These are phyloP conservation scores for Triplophysa rosa DNA, from an alignment of 2,113 vertebrate genomes.

Conservation along the genomic window DNA sequence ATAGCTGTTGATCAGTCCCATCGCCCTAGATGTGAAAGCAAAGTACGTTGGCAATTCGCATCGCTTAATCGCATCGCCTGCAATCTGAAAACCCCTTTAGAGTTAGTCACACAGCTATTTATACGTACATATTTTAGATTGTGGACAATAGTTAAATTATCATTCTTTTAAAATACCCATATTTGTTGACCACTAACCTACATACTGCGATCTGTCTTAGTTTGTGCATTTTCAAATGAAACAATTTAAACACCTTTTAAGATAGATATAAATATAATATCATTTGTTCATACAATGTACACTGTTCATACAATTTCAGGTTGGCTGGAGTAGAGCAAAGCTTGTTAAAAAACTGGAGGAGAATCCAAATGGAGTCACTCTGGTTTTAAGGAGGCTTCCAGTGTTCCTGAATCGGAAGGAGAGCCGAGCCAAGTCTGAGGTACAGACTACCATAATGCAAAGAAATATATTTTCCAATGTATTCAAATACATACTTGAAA, in stretches of 20 bases:
- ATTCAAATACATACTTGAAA: no score
- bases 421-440: conserved; percentile 32
- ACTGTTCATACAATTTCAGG: conserved; percentile 66
- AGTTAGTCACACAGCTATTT: not conserved
- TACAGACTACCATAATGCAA: not conserved
- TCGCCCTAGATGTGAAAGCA: no score
- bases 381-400: conserved; percentile 88
- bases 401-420: conserved; percentile 51
- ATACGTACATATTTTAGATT: not conserved
- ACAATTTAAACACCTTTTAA: not conserved
- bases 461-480: no score
- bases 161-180: not conserved
- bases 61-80: no score
- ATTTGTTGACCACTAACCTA: not conserved
- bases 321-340: conserved; percentile 86
- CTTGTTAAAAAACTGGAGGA: conserved; percentile 82
- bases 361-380: conserved; percentile 69
- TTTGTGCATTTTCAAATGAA: not conserved
- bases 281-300: not conserved
- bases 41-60: no score
- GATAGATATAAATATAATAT: not conserved
- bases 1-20: no score
- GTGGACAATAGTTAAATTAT: not conserved
- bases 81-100: no score
- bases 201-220: no score